Evolutionary conservation across 2,888 invertebrate species (phyloP).

Genomic region (Criorhina ranunculi): DNA sequence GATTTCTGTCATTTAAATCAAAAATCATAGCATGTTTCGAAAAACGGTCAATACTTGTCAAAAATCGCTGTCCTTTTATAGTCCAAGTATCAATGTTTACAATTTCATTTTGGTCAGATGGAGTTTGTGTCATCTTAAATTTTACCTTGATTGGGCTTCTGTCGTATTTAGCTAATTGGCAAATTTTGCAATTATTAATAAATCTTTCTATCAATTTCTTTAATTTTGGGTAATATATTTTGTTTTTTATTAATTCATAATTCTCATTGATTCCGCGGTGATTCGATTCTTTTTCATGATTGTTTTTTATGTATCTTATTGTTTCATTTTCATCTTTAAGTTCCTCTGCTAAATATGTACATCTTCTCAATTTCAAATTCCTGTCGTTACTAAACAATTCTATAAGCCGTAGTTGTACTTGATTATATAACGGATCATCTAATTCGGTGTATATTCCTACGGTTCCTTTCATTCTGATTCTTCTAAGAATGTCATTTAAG

Average conservation of each 20-base stretch:
- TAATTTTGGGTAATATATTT: constrained; percentile 27
- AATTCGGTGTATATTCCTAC: constrained; percentile 35
- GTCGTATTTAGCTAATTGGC: constrained; percentile 27
- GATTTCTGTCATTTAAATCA: constrained; percentile 27
- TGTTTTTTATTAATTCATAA: constrained; percentile 21
- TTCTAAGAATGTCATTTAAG: constrained; percentile 33
- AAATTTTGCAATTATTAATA: constrained; percentile 40
- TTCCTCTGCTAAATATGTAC: constrained; percentile 36
- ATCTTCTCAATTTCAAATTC: constrained; percentile 30
- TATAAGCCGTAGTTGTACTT: constrained; percentile 15
- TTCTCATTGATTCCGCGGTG: constrained; percentile 24
- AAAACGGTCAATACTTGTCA: constrained; percentile 22
- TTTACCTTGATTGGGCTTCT: constrained; percentile 23
- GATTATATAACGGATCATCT: constrained; percentile 23
- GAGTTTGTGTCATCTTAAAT: constrained; percentile 8
- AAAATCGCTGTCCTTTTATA: constrained; percentile 33
- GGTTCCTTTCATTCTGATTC: constrained; percentile 27
- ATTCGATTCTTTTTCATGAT: constrained; percentile 32
- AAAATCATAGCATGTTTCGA: constrained; percentile 35
- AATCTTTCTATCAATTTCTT: constrained; percentile 20
- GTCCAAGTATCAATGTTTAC: constrained; percentile 27
- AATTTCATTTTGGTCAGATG: constrained; percentile 29
- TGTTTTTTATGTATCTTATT: constrained; percentile 20
- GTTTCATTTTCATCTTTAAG: constrained; percentile 26
- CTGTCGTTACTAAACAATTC: constrained; percentile 31